phyloP scores from a whole-genome alignment of 2,113 vertebrate genomes.

The zebrafish (Danio rerio) region GRCz12tu NC_133182.1:68833001-68833500 shows the following conservation, averaged over 20 bases:
- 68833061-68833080: too few relatives aligned
- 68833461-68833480: slow-evolving; percentile 68
- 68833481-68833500: slow-evolving; percentile 72
- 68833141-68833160: background rate
- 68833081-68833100: too few relatives aligned
- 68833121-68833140: too few relatives aligned
- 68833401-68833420: slow-evolving; percentile 68
- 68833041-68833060: too few relatives aligned
- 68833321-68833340: background rate
- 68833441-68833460: slow-evolving; percentile 79
- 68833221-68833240: slow-evolving; percentile 30
- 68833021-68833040: too few relatives aligned
- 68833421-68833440: slow-evolving; percentile 67
- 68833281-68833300: background rate
- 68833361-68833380: slow-evolving; percentile 69
- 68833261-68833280: slow-evolving; percentile 1
- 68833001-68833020: too few relatives aligned
- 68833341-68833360: slow-evolving; percentile 48
- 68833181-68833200: background rate
- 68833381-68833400: slow-evolving; percentile 67
- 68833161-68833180: background rate
- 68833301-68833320: slow-evolving; percentile 57
- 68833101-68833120: too few relatives aligned
- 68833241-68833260: slow-evolving; percentile 34
- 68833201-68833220: background rate